Evolutionary conservation across 2,797 vertebrate genomes (phyloP).

Genomic region (Enteromius radiatus): DNA sequence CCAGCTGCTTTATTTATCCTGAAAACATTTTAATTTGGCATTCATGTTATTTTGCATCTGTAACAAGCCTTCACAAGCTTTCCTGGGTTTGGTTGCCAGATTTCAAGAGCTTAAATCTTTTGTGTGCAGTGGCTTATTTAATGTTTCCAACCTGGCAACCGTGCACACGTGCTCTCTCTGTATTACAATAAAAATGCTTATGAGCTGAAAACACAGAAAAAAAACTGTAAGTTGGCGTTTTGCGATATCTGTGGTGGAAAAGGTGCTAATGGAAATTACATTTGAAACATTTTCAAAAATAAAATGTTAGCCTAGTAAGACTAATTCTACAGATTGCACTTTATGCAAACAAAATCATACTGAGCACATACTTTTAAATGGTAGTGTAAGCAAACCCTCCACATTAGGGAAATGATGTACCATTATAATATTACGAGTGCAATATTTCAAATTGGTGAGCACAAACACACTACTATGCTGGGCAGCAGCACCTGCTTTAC

Average conservation of each 20-base stretch:
- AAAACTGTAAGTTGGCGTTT: too few relatives aligned
- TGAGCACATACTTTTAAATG: background rate
- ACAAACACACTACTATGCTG: background rate
- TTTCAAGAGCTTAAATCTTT: background rate
- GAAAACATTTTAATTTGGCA: background rate
- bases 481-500: constrained; percentile 26
- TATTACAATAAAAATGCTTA: background rate
- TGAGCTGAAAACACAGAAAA: background rate
- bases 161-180: background rate
- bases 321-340: background rate
- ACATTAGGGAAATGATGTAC: background rate
- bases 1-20: background rate
- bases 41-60: background rate
- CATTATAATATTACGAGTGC: background rate
- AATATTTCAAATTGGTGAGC: background rate
- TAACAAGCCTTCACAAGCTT: background rate
- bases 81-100: background rate
- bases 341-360: background rate
- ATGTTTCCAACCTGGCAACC: background rate
- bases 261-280: background rate
- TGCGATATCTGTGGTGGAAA: background rate
- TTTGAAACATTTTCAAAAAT: background rate
- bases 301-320: background rate
- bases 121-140: background rate
- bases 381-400: background rate